Evolutionary conservation across 2,797 vertebrate genomes (phyloP).

Genomic region (Neosalanx taihuensis): DNA sequence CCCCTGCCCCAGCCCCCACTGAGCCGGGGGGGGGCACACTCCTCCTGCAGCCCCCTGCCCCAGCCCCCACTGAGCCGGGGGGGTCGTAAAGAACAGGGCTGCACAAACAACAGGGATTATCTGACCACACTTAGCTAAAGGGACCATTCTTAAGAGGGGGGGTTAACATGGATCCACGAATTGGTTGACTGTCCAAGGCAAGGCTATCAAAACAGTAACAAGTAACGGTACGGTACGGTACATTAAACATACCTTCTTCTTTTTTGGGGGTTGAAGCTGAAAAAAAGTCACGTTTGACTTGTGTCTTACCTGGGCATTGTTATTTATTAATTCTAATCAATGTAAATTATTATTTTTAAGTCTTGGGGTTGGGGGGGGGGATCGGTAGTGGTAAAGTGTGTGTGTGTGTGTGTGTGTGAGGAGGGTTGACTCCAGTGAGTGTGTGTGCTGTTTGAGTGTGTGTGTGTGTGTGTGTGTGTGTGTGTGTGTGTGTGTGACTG

Average conservation of each 20-base stretch:
- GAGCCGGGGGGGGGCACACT: too few species aligned
- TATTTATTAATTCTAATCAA: too few species aligned
- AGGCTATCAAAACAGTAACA: background rate
- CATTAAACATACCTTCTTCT: too few species aligned
- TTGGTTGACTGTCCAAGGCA: background rate
- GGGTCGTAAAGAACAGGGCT: conserved; percentile 45
- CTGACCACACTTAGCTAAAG: conserved; percentile 19
- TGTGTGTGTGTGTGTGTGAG: background rate
- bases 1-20: too few species aligned
- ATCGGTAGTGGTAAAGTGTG: too few species aligned
- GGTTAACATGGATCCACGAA: conserved; percentile 17
- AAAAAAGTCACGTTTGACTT: too few species aligned
- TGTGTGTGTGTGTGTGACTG: conserved; percentile 49
- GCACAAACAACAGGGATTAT: conserved; percentile 41
- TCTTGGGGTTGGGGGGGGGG: too few species aligned
- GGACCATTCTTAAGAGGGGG: background rate
- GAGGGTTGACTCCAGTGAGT: background rate
- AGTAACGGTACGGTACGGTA: background rate
- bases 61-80: background rate
- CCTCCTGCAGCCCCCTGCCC: background rate
- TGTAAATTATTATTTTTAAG: too few species aligned
- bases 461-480: conserved; percentile 48
- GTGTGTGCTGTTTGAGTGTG: conserved; percentile 51
- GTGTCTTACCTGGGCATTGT: too few species aligned
- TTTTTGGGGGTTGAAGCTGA: too few species aligned